Evolutionary conservation across 2,888 invertebrate genomes (phyloP).

Genomic region (Cheilosia impressa): DNA sequence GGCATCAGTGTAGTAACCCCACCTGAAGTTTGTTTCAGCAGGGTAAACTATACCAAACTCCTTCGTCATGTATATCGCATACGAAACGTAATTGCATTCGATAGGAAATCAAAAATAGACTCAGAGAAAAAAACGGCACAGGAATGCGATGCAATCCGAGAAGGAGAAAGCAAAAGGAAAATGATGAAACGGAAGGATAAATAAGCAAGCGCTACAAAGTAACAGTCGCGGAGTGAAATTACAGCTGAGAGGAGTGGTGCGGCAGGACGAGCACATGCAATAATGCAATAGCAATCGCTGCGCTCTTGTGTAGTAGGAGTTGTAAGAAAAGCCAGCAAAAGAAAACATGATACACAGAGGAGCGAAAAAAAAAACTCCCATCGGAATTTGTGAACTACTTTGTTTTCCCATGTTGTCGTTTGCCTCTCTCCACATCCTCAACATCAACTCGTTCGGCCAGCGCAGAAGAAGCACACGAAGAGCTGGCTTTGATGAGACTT

Average conservation of each 20-base stretch:
- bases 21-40: constrained; percentile 14
- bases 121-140: constrained; percentile 26
- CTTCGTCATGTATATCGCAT: constrained; percentile 10
- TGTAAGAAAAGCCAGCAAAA: constrained; percentile 30
- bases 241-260: constrained; percentile 12
- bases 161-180: constrained; percentile 12
- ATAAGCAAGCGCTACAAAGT: constrained; percentile 5
- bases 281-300: neutral
- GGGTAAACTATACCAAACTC: neutral
- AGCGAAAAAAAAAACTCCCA: constrained; percentile 47
- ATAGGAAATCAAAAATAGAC: constrained; percentile 43
- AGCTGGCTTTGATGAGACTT: constrained; percentile 31
- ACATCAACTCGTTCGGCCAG: constrained; percentile 6
- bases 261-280: constrained; percentile 13
- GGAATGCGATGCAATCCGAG: constrained; percentile 47
- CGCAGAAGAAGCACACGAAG: constrained; percentile 36
- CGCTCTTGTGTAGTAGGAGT: constrained; percentile 20
- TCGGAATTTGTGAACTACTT: constrained; percentile 63
- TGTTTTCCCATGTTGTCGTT: constrained; percentile 58
- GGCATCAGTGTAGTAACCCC: neutral
- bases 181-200: constrained; percentile 19
- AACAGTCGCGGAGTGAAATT: constrained; percentile 41
- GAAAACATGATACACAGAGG: constrained; percentile 16
- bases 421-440: constrained; percentile 17
- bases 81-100: constrained; percentile 31